Base-by-base conservation (phyloP, 92 coral and sea anemone genomes). In the Pocillopora grandis region DNA sequence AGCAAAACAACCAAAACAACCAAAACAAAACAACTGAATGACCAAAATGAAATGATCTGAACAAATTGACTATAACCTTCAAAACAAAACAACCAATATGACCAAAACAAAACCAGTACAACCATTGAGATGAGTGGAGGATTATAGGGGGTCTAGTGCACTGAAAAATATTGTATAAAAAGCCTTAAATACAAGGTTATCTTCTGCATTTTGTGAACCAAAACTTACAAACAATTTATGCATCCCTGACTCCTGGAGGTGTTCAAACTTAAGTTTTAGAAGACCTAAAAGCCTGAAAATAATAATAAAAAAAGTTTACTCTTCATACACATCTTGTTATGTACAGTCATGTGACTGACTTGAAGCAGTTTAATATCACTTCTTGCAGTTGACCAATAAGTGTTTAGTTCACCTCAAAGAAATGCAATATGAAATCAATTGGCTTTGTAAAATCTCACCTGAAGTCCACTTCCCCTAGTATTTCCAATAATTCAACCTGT, bases 401-500 rank as follows among this genome's bases (percentile, higher is more conserved):
- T 86, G 65, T 52, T 16, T 76, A 3, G 10, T 12, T 76, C 13
- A 17, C 13, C 21, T 13, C 42, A 3, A 58, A 71, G 62, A 68
- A 3, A 58, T 18, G 42, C 61, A 14, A 2, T 20, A 66, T 31
- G 10, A 19, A 35, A 2, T 31, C 16, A 27, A 31, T 35, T 68
- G 35, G 17, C 8, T 57, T 55, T 58, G 55, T 5, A 20, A 27
- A 35, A 64, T 69, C 78, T 58, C 85, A 93, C 97, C 97, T 90
- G 80, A 93, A 90, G 77, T 95, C 92, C 59, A 95, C 76, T 33
- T 88, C 92, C 58, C 88, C 94, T 35, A 95, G 57, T 31, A 95
- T 90, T 79, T 93, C 98, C 72, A 93, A 90, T 19, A 93, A 76
- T 86, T 93, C 97, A 21, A 88, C 94, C 97, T 93, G 77, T 12